A percentile compares a stretch with the other conserved stretches of the same genome.
phyloP scores from a whole-genome alignment of 2,797 vertebrate species.

The Microctenopoma stevenorrisi region DNA sequence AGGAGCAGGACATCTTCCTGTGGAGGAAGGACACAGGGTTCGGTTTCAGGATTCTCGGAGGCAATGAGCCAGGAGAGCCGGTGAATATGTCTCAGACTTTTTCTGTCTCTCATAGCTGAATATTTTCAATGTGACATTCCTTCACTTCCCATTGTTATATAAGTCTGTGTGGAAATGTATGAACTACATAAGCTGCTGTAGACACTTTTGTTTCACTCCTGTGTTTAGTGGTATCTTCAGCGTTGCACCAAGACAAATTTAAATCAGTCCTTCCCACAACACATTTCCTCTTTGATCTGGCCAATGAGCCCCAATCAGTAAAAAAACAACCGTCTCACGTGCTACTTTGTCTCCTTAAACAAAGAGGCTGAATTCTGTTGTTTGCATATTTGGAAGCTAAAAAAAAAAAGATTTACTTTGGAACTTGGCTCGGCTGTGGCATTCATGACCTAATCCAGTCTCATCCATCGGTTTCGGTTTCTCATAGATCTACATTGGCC shows the following conservation, averaged over 20 bases:
- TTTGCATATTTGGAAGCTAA: slow-evolving; percentile 38
- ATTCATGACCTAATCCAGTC: not conserved
- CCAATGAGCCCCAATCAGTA: slow-evolving; percentile 45
- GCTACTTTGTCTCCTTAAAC: slow-evolving; percentile 14
- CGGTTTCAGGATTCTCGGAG: slow-evolving; percentile 98
- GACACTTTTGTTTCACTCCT: slow-evolving; percentile 8
- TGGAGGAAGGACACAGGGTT: slow-evolving; percentile 99
- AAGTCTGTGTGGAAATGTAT: slow-evolving; percentile 20
- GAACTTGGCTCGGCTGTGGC: slow-evolving; percentile 22
- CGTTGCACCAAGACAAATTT: slow-evolving; percentile 25
- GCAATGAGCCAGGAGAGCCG: slow-evolving; percentile 97
- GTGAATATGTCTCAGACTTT: slow-evolving; percentile 82
- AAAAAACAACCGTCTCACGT: slow-evolving; percentile 27
- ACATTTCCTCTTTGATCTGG: slow-evolving; percentile 58
- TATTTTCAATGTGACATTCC: slow-evolving; percentile 8
- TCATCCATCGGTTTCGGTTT: not conserved
- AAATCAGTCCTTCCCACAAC: slow-evolving; percentile 33
- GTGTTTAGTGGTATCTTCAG: slow-evolving; percentile 18
- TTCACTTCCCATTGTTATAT: not conserved
- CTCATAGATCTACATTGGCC: slow-evolving; percentile 96
- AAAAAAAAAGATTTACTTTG: slow-evolving; percentile 47
- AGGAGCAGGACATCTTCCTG: slow-evolving; percentile 99
- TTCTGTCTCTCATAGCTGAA: slow-evolving; percentile 9
- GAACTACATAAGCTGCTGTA: slow-evolving; percentile 11
- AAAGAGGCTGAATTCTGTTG: slow-evolving; percentile 52